Base-by-base conservation (phyloP, 2,113 vertebrate genomes). In the Myodes glareolus region DNA sequence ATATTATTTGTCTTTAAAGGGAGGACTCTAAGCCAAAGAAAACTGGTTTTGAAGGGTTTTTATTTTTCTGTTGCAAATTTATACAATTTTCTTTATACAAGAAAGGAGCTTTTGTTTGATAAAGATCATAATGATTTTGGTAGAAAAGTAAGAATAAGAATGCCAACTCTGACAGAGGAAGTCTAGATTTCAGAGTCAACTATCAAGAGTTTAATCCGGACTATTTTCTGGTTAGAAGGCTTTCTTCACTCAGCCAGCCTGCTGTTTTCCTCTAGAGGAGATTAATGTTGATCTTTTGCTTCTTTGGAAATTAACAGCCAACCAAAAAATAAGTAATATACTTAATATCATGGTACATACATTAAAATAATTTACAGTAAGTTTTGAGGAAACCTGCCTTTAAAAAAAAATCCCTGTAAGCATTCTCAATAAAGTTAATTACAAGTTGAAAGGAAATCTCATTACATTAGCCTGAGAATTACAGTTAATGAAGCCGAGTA, bases 401-500 rank as follows among this genome's bases (percentile, higher is more conserved):
- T 58, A 58, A 58, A 95, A 96, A 72, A 68, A 98, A 94, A 97
- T 90, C 65, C 50, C 94, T 97, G 16, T 95, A 93, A 98, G 92
- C 96, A 95, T 98, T 97, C 97, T 97, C 94, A 97, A 95, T 90
- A 96, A 97, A 98, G 86, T 96, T 98, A 98, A 98, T 97, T 98
- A 97, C 92, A 98, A 97, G 91, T 96, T 98, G 96, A 97, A 96
- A 98, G 86, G 50, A 97, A 94, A 98, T 90, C 65, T 94, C 70
- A 93, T 96, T 95, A 93, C 36, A 91, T 97, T 94, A 73, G 91
- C 89, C 98, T 97, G 93, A 97, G 88, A 97, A 98, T 96, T 87
- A 91, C 76, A 92, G 84, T 97, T 97, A 97, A 97, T 96, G 96
- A 93, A 98, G 98, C 76, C 33, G 94, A 98, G 63, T 88, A 77